Evolutionary conservation across 2,797 vertebrate species (phyloP).

Genomic region (Pseudomugil gertrudae): DNA sequence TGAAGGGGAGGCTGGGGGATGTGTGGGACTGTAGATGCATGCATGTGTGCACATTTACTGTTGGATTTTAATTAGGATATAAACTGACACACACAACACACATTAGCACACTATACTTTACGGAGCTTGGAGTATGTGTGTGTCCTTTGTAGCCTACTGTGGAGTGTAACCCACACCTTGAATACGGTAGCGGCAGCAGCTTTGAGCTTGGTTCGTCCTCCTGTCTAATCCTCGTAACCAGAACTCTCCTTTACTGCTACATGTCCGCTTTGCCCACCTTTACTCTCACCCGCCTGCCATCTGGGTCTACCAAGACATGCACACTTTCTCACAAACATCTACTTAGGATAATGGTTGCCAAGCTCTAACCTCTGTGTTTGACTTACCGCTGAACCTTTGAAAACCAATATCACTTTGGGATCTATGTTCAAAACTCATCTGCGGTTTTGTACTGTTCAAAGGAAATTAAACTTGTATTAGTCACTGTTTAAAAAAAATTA

Average conservation of each 20-base stretch:
- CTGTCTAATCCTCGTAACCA: slow-evolving; percentile 76
- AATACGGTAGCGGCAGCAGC: slow-evolving; percentile 61
- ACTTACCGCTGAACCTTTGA: slow-evolving; percentile 46
- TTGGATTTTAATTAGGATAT: slow-evolving; percentile 47
- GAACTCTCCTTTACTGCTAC: slow-evolving; percentile 75
- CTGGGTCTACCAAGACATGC: slow-evolving; percentile 64
- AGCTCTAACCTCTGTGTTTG: slow-evolving; percentile 46
- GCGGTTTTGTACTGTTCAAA: slow-evolving; percentile 2
- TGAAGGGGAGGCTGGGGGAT: slow-evolving; percentile 29
- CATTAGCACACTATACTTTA: slow-evolving; percentile 34
- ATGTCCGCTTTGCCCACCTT: slow-evolving; percentile 68
- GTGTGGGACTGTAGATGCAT: slow-evolving; percentile 29
- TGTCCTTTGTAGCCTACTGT: slow-evolving; percentile 58
- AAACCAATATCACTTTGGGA: slow-evolving; percentile 59
- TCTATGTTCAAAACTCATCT: slow-evolving; percentile 12
- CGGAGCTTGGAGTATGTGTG: slow-evolving; percentile 37
- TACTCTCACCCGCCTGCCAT: slow-evolving; percentile 71
- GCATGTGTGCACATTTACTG: slow-evolving; percentile 34
- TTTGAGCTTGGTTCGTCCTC: slow-evolving; percentile 61
- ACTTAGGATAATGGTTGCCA: slow-evolving; percentile 31
- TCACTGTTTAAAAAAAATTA: slow-evolving; percentile 7
- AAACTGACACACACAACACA: slow-evolving; percentile 15
- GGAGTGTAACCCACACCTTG: slow-evolving; percentile 76
- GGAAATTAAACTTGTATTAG: slow-evolving; percentile 18
- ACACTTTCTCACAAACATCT: slow-evolving; percentile 14